These are phyloP conservation scores for Emydoidea blandingii DNA, from an alignment of 2,797 vertebrate genomes.

Conservation along the genomic window DNA sequence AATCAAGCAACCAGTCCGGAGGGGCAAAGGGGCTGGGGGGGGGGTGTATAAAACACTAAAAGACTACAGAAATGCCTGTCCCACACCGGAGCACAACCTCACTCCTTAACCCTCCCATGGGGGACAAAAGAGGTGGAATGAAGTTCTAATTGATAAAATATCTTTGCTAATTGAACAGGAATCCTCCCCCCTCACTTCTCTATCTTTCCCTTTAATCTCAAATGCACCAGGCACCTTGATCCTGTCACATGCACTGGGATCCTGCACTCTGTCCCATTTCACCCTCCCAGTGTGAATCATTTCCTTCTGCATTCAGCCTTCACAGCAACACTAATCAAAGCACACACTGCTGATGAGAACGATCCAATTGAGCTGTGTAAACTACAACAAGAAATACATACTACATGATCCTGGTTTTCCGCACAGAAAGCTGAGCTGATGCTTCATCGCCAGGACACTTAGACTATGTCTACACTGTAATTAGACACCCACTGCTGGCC, in stretches of 20 bases:
- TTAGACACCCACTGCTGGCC: too few relatives aligned
- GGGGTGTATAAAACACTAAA: too few relatives aligned
- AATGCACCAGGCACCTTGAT: too few relatives aligned
- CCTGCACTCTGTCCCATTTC: not conserved
- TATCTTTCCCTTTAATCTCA: not conserved
- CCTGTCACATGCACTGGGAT: not conserved
- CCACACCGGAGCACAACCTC: too few relatives aligned
- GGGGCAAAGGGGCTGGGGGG: too few relatives aligned
- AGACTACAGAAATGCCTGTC: too few relatives aligned
- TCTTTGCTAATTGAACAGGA: not conserved
- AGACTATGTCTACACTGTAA: too few relatives aligned
- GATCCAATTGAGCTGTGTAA: not conserved
- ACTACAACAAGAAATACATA: conserved; percentile 28
- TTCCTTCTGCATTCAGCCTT: not conserved
- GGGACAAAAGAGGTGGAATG: too few relatives aligned
- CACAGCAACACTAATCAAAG: fast-evolving
- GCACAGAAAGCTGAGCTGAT: not conserved
- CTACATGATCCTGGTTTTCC: conserved; percentile 10
- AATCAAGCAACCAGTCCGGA: too few relatives aligned
- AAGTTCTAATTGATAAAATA: not conserved
- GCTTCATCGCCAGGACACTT: not conserved
- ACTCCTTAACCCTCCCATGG: too few relatives aligned
- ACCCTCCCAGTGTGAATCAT: fast-evolving
- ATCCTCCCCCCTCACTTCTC: not conserved
- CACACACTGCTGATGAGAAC: not conserved